Evolutionary conservation across 2,888 invertebrate genomes (phyloP).

Genomic region (Sesia apiformis): DNA sequence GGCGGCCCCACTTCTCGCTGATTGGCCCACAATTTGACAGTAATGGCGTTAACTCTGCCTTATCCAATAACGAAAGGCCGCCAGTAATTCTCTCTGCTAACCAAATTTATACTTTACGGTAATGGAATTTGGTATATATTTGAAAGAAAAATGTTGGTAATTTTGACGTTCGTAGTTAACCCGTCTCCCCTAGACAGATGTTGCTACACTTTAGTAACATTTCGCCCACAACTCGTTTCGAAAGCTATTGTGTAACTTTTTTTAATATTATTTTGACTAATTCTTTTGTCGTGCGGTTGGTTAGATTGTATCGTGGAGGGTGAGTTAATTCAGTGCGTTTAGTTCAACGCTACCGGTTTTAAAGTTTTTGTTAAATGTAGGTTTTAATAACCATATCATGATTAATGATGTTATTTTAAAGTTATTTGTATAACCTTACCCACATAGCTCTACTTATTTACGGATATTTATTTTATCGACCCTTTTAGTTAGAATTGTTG

Average conservation of each 20-base stretch:
- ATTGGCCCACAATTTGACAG: conserved; percentile 71
- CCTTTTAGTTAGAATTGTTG: no score
- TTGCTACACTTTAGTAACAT: conserved; percentile 72
- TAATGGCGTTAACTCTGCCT: conserved; percentile 66
- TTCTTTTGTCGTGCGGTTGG: conserved; percentile 70
- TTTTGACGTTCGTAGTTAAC: conserved; percentile 2
- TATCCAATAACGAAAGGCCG: conserved; percentile 9
- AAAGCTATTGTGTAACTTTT: conserved; percentile 61
- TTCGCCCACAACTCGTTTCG: conserved; percentile 64
- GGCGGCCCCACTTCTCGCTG: conserved; percentile 42
- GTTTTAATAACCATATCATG: conserved; percentile 25
- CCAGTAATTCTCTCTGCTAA: neutral
- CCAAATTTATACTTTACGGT: neutral
- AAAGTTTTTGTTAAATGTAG: conserved; percentile 28
- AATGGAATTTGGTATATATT: neutral
- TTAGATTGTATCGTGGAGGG: conserved; percentile 60
- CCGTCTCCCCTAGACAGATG: conserved; percentile 64
- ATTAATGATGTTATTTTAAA: conserved; percentile 20
- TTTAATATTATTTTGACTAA: conserved; percentile 67
- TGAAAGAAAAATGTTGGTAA: neutral
- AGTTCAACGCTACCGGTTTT: conserved; percentile 53
- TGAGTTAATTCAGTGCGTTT: conserved; percentile 50
- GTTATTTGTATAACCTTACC: no score
- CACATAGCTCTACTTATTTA: no score
- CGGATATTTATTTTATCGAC: no score